Percentiles rank a stretch among this genome's conserved stretches.
Conservation (phyloP, 2,797 vertebrate genomes). For the Myotis myotis region DNA sequence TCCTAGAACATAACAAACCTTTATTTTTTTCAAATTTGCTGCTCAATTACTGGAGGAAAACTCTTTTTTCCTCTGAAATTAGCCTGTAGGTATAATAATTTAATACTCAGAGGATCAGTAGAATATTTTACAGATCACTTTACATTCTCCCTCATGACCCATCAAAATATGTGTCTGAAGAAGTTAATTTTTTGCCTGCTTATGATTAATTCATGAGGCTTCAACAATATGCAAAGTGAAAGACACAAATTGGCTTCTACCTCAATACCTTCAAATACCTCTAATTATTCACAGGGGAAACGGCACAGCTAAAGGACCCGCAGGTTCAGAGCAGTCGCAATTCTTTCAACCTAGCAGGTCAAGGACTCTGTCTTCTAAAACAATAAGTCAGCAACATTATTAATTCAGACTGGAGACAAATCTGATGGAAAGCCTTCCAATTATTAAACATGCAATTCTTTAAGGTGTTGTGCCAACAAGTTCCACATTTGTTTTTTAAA, state of each 20-base stretch:
- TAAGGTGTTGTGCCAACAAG: slow-evolving; percentile 84
- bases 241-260: slow-evolving; percentile 89
- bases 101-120: slow-evolving; percentile 88
- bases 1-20: slow-evolving; percentile 63
- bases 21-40: slow-evolving; percentile 66
- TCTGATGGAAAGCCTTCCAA: slow-evolving; percentile 85
- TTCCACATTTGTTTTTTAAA: slow-evolving; percentile 82
- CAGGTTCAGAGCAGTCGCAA: slow-evolving; percentile 86
- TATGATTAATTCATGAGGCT: slow-evolving; percentile 89
- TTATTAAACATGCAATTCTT: slow-evolving; percentile 85
- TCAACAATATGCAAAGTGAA: slow-evolving; percentile 89
- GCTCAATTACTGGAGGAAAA: slow-evolving; percentile 65
- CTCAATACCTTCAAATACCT: slow-evolving; percentile 87
- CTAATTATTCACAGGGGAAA: slow-evolving; percentile 90
- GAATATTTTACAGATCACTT: slow-evolving; percentile 90
- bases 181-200: slow-evolving; percentile 88
- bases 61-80: slow-evolving; percentile 77
- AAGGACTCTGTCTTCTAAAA: slow-evolving; percentile 87
- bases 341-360: slow-evolving; percentile 87
- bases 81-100: slow-evolving; percentile 88
- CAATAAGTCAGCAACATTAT: slow-evolving; percentile 88
- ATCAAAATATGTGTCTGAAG: slow-evolving; percentile 88
- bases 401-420: slow-evolving; percentile 84
- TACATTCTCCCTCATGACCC: slow-evolving; percentile 88
- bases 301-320: slow-evolving; percentile 84